Evolutionary conservation across 2,888 invertebrate species (phyloP).

Genomic region (Chrysolina oricalcia): DNA sequence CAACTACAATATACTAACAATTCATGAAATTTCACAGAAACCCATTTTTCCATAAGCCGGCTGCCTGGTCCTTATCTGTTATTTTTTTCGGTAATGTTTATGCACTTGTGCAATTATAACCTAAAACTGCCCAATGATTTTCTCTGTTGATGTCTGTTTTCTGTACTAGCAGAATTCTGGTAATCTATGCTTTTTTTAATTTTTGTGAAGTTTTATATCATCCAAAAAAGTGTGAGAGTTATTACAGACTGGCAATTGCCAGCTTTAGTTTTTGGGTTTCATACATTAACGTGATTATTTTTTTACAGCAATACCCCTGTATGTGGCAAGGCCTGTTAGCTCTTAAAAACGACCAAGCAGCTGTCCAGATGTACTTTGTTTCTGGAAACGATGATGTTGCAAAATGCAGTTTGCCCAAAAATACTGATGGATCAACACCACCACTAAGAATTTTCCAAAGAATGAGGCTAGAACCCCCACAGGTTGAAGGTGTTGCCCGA

Average conservation of each 20-base stretch:
- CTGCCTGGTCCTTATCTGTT: too few species aligned
- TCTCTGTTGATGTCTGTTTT: too few species aligned
- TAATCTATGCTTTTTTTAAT: too few species aligned
- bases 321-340: conserved; percentile 98
- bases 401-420: conserved; percentile 88
- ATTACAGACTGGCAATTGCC: too few species aligned
- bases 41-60: too few species aligned
- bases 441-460: conserved; percentile 95
- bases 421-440: conserved; percentile 87
- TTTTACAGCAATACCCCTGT: conserved; percentile 89
- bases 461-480: conserved; percentile 96
- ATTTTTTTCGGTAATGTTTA: too few species aligned
- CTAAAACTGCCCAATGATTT: too few species aligned
- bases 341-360: conserved; percentile 96
- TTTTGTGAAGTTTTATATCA: too few species aligned
- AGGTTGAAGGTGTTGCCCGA: conserved; percentile 95
- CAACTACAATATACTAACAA: too few species aligned
- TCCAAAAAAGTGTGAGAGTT: background rate
- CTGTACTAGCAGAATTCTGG: too few species aligned
- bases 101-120: too few species aligned
- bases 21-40: too few species aligned
- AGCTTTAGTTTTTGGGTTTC: background rate
- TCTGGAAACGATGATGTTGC: conserved; percentile 95
- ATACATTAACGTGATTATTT: conserved; percentile 28
- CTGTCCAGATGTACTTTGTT: conserved; percentile 99